These are phyloP conservation scores for Orthosia gothica DNA, from an alignment of 2,888 invertebrate species.

Conservation along the genomic window DNA sequence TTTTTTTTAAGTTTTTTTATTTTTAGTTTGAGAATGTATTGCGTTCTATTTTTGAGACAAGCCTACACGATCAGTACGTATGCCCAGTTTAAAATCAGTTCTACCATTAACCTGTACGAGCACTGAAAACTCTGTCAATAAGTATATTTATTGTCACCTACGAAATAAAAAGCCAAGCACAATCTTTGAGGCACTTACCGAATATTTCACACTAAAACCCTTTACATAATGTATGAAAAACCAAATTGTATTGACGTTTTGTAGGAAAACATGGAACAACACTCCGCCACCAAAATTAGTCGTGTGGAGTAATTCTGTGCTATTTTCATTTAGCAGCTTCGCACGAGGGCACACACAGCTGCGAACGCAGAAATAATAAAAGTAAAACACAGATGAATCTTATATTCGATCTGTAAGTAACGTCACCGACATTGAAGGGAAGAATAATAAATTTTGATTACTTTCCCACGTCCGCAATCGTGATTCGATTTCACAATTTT, in stretches of 20 bases:
- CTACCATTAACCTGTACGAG: neutral
- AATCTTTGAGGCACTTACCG: constrained; percentile 12
- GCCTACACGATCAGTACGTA: too few species aligned
- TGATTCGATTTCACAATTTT: constrained; percentile 89
- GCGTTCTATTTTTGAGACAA: too few species aligned
- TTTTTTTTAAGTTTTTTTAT: too few species aligned
- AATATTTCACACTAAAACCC: neutral
- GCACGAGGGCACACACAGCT: constrained; percentile 18
- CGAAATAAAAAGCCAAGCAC: neutral
- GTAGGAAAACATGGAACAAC: constrained; percentile 46
- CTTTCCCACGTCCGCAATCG: constrained; percentile 88
- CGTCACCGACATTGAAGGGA: constrained; percentile 83
- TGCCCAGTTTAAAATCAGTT: neutral
- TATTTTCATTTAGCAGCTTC: constrained; percentile 34
- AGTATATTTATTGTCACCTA: neutral
- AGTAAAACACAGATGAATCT: constrained; percentile 71
- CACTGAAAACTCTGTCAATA: neutral
- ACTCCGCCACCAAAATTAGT: constrained; percentile 45
- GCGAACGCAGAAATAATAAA: constrained; percentile 44
- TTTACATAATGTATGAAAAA: constrained; percentile 26
- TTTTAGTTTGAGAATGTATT: too few species aligned
- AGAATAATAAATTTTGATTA: constrained; percentile 90
- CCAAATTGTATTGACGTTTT: constrained; percentile 36
- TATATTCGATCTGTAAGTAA: constrained; percentile 82
- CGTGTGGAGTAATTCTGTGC: constrained; percentile 13